These are phyloP conservation scores for Epinotia demarniana DNA, from an alignment of 2,888 invertebrate genomes.

Conservation along the genomic window DNA sequence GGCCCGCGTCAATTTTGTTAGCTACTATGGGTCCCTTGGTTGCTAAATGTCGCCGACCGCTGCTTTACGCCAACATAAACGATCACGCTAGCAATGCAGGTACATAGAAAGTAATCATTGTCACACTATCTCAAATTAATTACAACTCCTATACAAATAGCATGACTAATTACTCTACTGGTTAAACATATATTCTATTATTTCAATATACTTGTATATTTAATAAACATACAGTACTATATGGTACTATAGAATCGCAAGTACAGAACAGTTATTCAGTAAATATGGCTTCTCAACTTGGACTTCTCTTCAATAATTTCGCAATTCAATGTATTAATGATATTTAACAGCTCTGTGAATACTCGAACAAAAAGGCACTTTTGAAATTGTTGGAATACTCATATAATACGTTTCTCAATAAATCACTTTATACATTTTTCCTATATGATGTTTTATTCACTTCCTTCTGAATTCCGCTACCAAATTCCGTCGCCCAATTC, in stretches of 20 bases:
- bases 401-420: constrained; percentile 70
- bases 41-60: too few species aligned
- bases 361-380: constrained; percentile 24
- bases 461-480: background rate
- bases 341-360: constrained; percentile 7
- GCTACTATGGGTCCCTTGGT: too few species aligned
- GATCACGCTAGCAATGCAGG: background rate
- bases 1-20: too few species aligned
- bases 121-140: background rate
- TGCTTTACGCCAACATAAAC: background rate
- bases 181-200: background rate
- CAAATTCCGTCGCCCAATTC: too few species aligned
- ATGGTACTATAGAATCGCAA: background rate
- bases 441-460: constrained; percentile 59
- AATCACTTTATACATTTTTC: constrained; percentile 82
- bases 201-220: constrained; percentile 5
- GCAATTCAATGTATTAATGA: background rate
- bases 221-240: background rate
- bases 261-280: background rate
- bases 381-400: constrained; percentile 39
- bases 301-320: background rate
- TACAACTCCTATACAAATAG: constrained; percentile 1
- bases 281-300: constrained; percentile 8
- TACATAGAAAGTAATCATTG: background rate
- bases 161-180: background rate